These are phyloP conservation scores for Drosophila paulistorum DNA, from an alignment of 1,140 invertebrate species.

Conservation along the genomic window DNA sequence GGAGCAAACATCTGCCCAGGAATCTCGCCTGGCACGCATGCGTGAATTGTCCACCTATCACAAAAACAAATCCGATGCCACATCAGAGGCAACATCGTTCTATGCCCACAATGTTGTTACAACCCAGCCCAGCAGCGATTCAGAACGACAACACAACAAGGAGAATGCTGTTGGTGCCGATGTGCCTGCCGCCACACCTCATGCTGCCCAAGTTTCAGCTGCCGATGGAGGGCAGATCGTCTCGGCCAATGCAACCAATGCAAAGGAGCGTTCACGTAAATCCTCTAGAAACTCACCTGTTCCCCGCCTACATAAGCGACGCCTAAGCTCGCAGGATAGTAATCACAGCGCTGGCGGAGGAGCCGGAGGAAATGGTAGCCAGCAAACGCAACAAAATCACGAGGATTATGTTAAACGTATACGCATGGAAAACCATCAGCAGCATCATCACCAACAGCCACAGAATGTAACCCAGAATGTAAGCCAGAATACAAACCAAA, in stretches of 20 bases:
- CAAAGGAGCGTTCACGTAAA: constrained; percentile 67
- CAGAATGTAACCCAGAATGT: background rate
- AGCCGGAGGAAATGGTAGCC: constrained; percentile 6
- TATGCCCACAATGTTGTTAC: constrained; percentile 46
- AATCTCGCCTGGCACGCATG: constrained; percentile 63
- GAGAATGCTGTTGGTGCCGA: constrained; percentile 60
- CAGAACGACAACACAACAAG: constrained; percentile 74
- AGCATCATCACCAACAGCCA: constrained; percentile 9
- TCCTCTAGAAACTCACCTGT: constrained; percentile 85
- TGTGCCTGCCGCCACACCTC: constrained; percentile 4
- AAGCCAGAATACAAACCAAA: constrained; percentile 57
- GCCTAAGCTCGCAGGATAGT: constrained; percentile 90
- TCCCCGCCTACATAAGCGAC: constrained; percentile 87
- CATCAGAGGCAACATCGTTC: constrained; percentile 51
- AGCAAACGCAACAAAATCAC: constrained; percentile 44
- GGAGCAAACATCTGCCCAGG: constrained; percentile 41
- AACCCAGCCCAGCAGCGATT: constrained; percentile 32
- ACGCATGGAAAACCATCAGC: constrained; percentile 84
- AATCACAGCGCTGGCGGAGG: constrained; percentile 83
- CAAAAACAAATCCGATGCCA: constrained; percentile 64
- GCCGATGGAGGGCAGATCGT: constrained; percentile 1
- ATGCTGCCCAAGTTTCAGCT: background rate
- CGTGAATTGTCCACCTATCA: constrained; percentile 65
- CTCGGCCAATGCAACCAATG: background rate
- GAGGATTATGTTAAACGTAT: constrained; percentile 89